Evolutionary conservation across 2,888 invertebrate genomes (phyloP), one percentile per base, ranked within the genome.

Genomic region (Pegoplata infirma): DNA sequence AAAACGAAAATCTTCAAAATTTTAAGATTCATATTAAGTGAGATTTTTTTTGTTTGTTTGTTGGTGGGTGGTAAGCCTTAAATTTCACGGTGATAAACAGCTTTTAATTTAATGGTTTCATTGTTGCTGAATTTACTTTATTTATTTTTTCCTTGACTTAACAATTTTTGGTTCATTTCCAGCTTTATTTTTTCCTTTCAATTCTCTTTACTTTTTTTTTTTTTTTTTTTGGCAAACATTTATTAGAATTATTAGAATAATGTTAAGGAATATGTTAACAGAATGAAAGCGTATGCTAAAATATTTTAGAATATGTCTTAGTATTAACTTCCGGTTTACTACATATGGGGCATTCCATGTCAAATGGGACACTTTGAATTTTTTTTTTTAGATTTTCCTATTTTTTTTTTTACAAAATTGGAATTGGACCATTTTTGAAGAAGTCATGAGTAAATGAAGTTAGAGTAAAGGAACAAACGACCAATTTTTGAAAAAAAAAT

Each of bases 91-190:
- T 68, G 56, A 73, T 58, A 73, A 67, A 77, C 44, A 73, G 63
- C 63, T 63, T 77, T 77, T 68, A 73, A 73, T 63, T 67, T 56
- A 67, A 73, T 63, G 56, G 21, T 56, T 56, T 73, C 40, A 51
- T 40, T 58, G 40, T 25, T 49, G n/a, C 5, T 32, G 14, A 40
- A 16, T 14, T 28, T 32, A 23, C 12, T 46, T 59, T 6, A 59
- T 25, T 46, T 28, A 3, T 17, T 56, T 56, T 56, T 8, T 32
- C 2, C 12, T 32, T 17, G 17, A 10, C 8, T 6, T 23, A 44
- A 25, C 17, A n/a, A 7, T 23, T 32, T 49, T 5, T 21, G 3
- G 8, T 16, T 23, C 14, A 2, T 8, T 40, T 59, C 1, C 8
- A 17, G 0, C 21, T 40, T 17, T 19, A 23, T 5, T 25, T 1